Percentiles rank a stretch among this genome's conserved stretches.
Evolutionary conservation across 1,140 invertebrate species (phyloP).

Genomic region (Rhizoglyphus robini): DNA sequence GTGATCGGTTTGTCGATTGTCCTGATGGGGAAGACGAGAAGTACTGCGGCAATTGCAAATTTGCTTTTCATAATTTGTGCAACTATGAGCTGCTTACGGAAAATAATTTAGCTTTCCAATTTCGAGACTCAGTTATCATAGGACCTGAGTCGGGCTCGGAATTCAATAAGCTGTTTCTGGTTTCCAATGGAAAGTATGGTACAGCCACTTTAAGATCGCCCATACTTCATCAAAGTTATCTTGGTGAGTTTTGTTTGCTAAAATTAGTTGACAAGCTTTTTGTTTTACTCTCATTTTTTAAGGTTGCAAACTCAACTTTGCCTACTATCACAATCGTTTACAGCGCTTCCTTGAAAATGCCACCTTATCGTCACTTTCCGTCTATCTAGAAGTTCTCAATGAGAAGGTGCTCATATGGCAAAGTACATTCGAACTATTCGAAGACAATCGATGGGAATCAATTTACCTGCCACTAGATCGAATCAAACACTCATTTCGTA

Average conservation of each 20-base stretch:
- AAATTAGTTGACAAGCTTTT: too few relatives aligned
- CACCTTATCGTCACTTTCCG: not conserved
- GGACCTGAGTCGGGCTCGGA: not conserved
- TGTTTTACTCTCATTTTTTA: too few relatives aligned
- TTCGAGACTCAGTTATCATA: not conserved
- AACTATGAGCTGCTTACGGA: not conserved
- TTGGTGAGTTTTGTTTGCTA: not conserved
- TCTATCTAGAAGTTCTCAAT: not conserved
- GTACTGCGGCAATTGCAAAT: not conserved
- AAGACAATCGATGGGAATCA: not conserved
- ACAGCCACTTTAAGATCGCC: not conserved
- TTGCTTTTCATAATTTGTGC: not conserved
- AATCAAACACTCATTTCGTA: not conserved
- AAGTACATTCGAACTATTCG: not conserved
- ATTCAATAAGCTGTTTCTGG: not conserved
- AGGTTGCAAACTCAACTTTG: not conserved
- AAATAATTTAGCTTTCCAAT: not conserved
- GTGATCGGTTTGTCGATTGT: not conserved
- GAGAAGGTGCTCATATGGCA: not conserved
- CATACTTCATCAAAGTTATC: not conserved
- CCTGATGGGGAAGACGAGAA: not conserved
- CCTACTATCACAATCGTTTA: not conserved
- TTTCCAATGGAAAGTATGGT: not conserved
- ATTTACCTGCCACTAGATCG: not conserved
- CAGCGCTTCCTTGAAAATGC: not conserved